Evolutionary conservation across 2,113 vertebrate genomes (phyloP).

Genomic region (Herpailurus yagouaroundi): DNA sequence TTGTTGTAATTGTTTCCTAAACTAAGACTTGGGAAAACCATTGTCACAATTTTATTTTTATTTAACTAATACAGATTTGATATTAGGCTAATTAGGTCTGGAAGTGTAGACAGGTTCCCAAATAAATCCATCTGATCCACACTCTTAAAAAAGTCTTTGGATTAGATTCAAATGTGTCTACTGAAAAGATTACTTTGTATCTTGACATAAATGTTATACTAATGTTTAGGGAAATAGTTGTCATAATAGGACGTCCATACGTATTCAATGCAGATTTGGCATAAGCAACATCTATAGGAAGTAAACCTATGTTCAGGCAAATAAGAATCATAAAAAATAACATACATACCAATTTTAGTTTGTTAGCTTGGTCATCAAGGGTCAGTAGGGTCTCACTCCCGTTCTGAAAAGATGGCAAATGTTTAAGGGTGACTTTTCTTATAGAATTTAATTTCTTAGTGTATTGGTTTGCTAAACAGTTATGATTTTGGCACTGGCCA

Average conservation of each 20-base stretch:
- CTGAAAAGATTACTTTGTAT: conserved; percentile 21
- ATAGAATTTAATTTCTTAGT: background rate
- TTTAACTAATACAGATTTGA: conserved; percentile 84
- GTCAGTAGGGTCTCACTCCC: conserved; percentile 82
- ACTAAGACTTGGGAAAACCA: conserved; percentile 43
- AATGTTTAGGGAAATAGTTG: conserved; percentile 3
- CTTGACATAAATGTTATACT: background rate
- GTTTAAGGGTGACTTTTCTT: background rate
- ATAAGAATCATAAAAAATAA: background rate
- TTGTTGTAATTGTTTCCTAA: conserved; percentile 41
- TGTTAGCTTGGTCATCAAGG: conserved; percentile 83
- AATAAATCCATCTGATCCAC: conserved; percentile 91
- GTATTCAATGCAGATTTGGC: background rate
- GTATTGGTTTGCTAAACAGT: background rate
- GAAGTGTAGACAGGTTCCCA: conserved; percentile 94
- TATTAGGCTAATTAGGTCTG: conserved; percentile 88
- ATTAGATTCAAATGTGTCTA: conserved; percentile 32
- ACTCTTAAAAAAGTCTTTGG: conserved; percentile 82
- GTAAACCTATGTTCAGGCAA: background rate
- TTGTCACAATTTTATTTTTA: conserved; percentile 42
- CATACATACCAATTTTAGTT: conserved; percentile 87
- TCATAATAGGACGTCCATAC: conserved; percentile 1
- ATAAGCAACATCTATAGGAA: conserved; percentile 35
- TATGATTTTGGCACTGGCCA: background rate
- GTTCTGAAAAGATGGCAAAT: conserved; percentile 87